Base-by-base conservation (phyloP, 2,888 invertebrate genomes). In the Incurvaria masculella region DNA sequence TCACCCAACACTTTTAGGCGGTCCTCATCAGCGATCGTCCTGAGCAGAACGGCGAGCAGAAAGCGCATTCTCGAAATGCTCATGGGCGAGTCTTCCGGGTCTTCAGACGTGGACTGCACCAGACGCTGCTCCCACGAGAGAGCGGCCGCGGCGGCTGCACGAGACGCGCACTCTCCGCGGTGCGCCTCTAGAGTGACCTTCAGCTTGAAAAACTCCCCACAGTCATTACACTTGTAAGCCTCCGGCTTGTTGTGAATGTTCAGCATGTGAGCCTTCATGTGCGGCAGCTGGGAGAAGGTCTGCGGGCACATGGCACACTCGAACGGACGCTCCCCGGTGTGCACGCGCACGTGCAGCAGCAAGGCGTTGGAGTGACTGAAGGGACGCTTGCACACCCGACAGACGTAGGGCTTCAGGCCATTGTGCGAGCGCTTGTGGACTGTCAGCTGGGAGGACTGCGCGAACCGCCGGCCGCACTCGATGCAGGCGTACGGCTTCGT, bases 311-410 rank as follows among this genome's bases (percentile, higher is more conserved):
- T 70, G 14, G 83, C 73, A 61, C 88, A 88, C 17, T 60, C 80
- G 63, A 92, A 92, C 0, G 93, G 93, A 58, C 91, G 89, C 64
- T 93, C 93, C 0, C 93, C 93, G 0, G 92, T 92, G 61, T 92
- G 92, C 14, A 89, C 81, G 41, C 92, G 79, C 10, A 89, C 88
- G 64, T 94, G 93, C 45, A 93, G 75, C 71, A 91, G 91, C 5
- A 93, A 73, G 0, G 91, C 92, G 14, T 91, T 92, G 1, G 91
- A 91, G 68, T 93, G 92, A 1, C 91, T 86, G 63, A 93, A 94
- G 0, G 86, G 84, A 53, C 86, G 84, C 70, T 84, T 82, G 63
- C 91, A 91, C 49, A 93, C 91, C 57, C 86, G 84, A 66, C 94
- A 94, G 17, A 85, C 79, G 62, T 91, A 94, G 0, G 94, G 94